These are phyloP conservation scores for Tragelaphus imberbis DNA, from an alignment of 2,113 vertebrate genomes.

Conservation along the genomic window DNA sequence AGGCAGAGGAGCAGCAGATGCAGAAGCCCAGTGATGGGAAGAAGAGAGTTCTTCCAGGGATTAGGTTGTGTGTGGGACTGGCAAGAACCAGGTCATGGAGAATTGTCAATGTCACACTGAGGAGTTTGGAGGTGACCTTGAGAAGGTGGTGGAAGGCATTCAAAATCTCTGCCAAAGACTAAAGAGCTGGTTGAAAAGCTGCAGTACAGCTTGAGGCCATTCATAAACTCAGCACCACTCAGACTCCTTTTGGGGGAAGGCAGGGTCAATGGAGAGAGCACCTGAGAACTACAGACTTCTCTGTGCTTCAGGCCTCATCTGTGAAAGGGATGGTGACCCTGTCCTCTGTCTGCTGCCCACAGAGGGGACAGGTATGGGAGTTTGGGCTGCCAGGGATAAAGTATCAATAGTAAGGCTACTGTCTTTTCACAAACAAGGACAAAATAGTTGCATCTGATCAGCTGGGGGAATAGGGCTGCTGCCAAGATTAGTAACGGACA, in stretches of 20 bases:
- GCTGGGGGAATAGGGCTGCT: conserved; percentile 28
- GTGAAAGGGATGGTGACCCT: not conserved
- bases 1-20: not conserved
- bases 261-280: not conserved
- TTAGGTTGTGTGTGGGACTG: not conserved
- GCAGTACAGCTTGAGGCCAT: not conserved
- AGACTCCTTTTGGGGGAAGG: not conserved
- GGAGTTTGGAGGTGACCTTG: not conserved
- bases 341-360: not conserved
- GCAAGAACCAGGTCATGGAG: not conserved
- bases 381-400: not conserved
- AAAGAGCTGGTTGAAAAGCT: not conserved
- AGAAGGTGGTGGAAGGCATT: not conserved
- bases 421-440: conserved; percentile 47
- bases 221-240: not conserved
- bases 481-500: conserved; percentile 64
- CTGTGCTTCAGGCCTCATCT: not conserved
- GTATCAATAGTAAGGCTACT: not conserved
- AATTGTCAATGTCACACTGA: not conserved
- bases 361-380: not conserved
- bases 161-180: not conserved
- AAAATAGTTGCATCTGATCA: conserved; percentile 6
- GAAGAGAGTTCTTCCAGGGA: not conserved
- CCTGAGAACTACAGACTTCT: not conserved
- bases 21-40: not conserved